Conservation (phyloP, 2,797 vertebrate species). For the Macropodus opercularis region DNA sequence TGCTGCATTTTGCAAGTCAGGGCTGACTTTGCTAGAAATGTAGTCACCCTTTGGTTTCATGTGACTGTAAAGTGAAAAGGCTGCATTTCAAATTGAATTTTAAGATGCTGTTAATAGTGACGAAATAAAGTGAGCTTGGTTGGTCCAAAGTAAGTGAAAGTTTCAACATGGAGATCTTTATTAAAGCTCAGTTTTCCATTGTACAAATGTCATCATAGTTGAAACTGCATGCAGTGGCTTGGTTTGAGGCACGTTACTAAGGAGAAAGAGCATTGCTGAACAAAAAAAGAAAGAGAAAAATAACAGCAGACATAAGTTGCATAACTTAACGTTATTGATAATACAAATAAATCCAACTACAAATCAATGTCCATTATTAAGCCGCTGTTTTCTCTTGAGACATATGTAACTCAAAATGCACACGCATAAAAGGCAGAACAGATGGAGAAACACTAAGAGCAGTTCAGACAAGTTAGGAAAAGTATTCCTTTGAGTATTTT, state of each 20-base stretch:
- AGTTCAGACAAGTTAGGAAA: conserved; percentile 72
- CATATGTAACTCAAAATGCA: conserved; percentile 61
- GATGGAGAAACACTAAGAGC: conserved; percentile 60
- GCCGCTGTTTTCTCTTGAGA: conserved; percentile 65
- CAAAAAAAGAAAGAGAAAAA: conserved; percentile 33
- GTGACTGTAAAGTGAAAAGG: too few species aligned
- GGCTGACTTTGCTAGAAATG: too few species aligned
- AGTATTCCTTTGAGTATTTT: conserved; percentile 58
- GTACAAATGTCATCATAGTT: conserved; percentile 86
- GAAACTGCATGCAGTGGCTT: conserved; percentile 87
- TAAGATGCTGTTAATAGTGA: too few species aligned
- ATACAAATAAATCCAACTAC: conserved; percentile 78
- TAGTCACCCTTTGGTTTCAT: too few species aligned
- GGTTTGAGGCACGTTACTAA: conserved; percentile 87
- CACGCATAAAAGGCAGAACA: conserved; percentile 65
- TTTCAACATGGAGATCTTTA: conserved; percentile 87
- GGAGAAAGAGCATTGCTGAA: conserved; percentile 72
- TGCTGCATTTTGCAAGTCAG: too few species aligned
- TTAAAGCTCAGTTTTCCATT: conserved; percentile 87
- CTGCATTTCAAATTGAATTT: too few species aligned
- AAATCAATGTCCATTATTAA: conserved; percentile 69
- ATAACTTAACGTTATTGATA: conserved; percentile 84
- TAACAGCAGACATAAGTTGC: conserved; percentile 70
- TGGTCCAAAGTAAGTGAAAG: too few species aligned
- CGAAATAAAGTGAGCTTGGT: too few species aligned